Conservation (phyloP, 2,113 vertebrate genomes). For the Tympanuchus pallidicinctus region DNA sequence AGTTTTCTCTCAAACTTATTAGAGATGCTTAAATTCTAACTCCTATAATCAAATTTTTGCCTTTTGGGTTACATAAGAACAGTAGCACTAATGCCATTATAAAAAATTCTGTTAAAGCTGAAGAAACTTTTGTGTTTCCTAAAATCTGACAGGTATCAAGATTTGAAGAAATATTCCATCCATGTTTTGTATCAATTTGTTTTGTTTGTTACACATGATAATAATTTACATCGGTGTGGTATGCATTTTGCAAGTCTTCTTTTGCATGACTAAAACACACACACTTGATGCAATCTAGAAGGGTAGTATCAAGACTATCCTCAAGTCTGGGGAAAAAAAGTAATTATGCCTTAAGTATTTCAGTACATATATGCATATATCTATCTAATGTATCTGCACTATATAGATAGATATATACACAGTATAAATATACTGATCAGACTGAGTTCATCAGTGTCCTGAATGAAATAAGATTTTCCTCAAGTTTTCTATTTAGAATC, state of each 20-base stretch:
- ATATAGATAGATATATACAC: too few relatives aligned
- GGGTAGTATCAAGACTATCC: not conserved
- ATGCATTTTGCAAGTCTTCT: not conserved
- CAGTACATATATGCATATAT: too few relatives aligned
- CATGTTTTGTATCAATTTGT: not conserved
- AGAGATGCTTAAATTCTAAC: not conserved
- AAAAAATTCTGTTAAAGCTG: not conserved
- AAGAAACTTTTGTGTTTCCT: not conserved
- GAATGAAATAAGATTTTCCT: not conserved
- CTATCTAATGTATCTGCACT: too few relatives aligned
- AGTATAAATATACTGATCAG: not conserved
- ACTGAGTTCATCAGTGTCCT: not conserved
- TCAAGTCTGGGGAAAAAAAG: not conserved
- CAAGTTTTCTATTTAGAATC: not conserved
- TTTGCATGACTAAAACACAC: not conserved
- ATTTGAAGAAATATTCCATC: not conserved
- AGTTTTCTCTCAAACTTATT: not conserved
- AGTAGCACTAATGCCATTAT: not conserved
- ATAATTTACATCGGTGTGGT: not conserved
- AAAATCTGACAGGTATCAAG: not conserved
- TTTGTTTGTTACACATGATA: not conserved
- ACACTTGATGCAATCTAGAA: not conserved
- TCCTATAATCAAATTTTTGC: not conserved
- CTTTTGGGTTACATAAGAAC: not conserved
- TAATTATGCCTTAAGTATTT: too few relatives aligned